Evolutionary conservation across 2,888 invertebrate genomes (phyloP).

Genomic region (Lithophane leautieri): DNA sequence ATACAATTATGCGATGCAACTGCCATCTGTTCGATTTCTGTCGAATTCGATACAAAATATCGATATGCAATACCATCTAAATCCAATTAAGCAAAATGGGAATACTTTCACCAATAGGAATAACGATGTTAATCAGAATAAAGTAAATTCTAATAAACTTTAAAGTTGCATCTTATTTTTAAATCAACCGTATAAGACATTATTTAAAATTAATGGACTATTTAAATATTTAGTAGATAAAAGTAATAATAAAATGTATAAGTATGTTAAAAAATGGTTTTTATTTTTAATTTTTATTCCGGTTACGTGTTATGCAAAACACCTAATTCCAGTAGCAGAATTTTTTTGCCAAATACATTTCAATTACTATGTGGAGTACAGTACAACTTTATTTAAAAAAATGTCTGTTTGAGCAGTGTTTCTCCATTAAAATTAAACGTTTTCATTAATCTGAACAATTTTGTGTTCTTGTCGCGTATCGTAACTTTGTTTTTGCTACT

Average conservation of each 20-base stretch:
- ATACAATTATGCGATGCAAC: background rate
- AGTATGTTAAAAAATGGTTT: background rate
- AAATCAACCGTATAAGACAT: background rate
- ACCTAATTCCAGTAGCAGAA: background rate
- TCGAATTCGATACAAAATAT: slow-evolving; percentile 28
- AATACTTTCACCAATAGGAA: background rate
- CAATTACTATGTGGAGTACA: background rate
- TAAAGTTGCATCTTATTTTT: background rate
- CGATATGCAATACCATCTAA: slow-evolving; percentile 20
- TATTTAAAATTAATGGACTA: too few relatives aligned
- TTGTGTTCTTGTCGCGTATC: background rate
- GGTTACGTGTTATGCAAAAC: too few relatives aligned
- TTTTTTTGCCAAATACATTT: background rate
- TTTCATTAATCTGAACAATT: background rate
- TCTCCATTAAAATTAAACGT: background rate
- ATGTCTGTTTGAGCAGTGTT: too few relatives aligned
- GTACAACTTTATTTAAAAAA: background rate
- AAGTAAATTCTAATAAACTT: slow-evolving; percentile 28
- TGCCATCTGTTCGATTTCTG: slow-evolving; percentile 58
- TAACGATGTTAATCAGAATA: slow-evolving; percentile 11
- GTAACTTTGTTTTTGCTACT: slow-evolving; percentile 75
- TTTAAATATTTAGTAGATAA: background rate
- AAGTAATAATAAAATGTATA: background rate
- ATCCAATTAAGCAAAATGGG: background rate
- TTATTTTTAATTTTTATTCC: background rate